phyloP scores from a whole-genome alignment of 2,113 vertebrate genomes.

The Oostethus manadensis region DNA sequence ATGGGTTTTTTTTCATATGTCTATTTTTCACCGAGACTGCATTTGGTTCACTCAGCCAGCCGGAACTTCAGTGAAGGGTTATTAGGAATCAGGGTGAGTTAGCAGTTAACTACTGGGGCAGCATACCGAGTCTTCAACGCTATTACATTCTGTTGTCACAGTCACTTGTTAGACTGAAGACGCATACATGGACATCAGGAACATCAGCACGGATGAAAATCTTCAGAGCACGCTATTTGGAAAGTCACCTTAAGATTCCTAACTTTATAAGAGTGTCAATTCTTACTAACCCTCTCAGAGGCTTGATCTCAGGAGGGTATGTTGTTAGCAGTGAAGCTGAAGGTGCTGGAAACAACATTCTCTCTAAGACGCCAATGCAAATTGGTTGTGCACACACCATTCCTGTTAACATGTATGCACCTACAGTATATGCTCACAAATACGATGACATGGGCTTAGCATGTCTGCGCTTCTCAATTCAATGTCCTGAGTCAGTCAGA shows the following conservation, averaged over 20 bases:
- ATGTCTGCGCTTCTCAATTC: background rate
- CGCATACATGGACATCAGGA: conserved; percentile 51
- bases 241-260: conserved; percentile 28
- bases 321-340: conserved; percentile 28
- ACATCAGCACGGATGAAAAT: conserved; percentile 22
- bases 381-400: conserved; percentile 40
- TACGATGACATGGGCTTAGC: background rate
- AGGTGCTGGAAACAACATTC: conserved; percentile 46
- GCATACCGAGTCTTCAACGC: conserved; percentile 49
- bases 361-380: conserved; percentile 28
- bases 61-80: conserved; percentile 61
- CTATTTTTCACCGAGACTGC: conserved; percentile 57
- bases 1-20: conserved; percentile 34
- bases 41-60: conserved; percentile 56
- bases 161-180: conserved; percentile 57
- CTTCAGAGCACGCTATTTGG: conserved; percentile 32
- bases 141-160: conserved; percentile 65
- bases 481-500: background rate
- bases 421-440: conserved; percentile 4
- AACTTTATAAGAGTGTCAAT: conserved; percentile 21
- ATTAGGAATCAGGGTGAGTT: conserved; percentile 69
- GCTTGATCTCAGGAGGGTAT: conserved; percentile 1
- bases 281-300: conserved; percentile 10
- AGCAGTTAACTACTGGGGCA: conserved; percentile 58
- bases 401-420: conserved; percentile 22